These are phyloP conservation scores for Neopipo cinnamomea DNA, from an alignment of 2,113 vertebrate genomes.

Conservation along the genomic window DNA sequence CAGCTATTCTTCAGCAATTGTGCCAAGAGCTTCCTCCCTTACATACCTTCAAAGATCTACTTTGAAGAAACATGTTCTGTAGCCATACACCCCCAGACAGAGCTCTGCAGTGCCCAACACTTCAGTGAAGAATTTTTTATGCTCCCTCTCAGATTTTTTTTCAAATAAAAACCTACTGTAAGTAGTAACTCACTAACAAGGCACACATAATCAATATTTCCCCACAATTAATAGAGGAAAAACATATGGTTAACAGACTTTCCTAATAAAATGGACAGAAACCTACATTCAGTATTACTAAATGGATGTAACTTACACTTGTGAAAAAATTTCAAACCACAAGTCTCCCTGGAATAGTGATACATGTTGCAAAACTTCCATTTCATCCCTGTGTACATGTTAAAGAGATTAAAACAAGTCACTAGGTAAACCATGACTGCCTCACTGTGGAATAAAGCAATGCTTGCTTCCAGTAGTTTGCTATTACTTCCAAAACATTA, in stretches of 20 bases:
- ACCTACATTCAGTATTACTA: neutral
- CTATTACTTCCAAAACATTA: neutral
- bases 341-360: neutral
- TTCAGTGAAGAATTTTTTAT: neutral
- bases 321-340: neutral
- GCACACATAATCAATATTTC: neutral
- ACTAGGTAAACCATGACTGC: slow-evolving; percentile 23
- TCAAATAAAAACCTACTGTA: neutral
- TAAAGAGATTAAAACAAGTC: neutral
- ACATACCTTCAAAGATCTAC: neutral
- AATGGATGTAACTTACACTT: neutral
- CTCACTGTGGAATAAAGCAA: slow-evolving; percentile 52
- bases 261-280: neutral
- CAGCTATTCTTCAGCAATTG: neutral
- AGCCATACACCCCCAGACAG: neutral
- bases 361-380: neutral
- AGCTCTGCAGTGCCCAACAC: neutral
- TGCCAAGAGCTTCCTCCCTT: neutral
- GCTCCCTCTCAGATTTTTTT: neutral
- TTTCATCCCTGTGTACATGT: neutral
- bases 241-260: neutral
- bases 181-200: neutral
- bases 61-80: accelerated
- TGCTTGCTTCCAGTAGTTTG: neutral
- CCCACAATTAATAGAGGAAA: neutral